phyloP scores from a whole-genome alignment of 2,888 invertebrate genomes.

The Drosophila koepferae region DNA sequence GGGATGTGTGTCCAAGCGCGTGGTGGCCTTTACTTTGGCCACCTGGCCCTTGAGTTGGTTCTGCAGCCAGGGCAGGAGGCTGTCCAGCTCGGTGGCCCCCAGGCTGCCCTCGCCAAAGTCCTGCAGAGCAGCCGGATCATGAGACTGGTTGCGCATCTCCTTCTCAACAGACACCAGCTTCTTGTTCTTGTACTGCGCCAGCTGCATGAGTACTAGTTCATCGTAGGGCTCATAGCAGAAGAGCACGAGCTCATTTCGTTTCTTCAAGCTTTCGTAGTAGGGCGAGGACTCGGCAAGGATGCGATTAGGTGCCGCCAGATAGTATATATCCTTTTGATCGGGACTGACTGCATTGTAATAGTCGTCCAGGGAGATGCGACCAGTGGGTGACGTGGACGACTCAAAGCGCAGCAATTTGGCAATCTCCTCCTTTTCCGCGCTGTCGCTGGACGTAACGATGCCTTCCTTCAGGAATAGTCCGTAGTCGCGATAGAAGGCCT shows the following conservation, averaged over 20 bases:
- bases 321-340: slow-evolving; percentile 94
- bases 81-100: slow-evolving; percentile 91
- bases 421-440: slow-evolving; percentile 95
- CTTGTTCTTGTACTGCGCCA: slow-evolving; percentile 90
- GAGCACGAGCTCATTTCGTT: slow-evolving; percentile 94
- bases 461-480: slow-evolving; percentile 98
- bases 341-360: slow-evolving; percentile 90
- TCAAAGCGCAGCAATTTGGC: slow-evolving; percentile 96
- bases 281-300: slow-evolving; percentile 96
- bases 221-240: slow-evolving; percentile 99
- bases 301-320: slow-evolving; percentile 97
- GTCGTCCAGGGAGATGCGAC: slow-evolving; percentile 91
- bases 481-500: slow-evolving; percentile 95
- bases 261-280: slow-evolving; percentile 96
- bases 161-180: slow-evolving; percentile 95
- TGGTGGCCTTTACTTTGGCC: slow-evolving; percentile 92
- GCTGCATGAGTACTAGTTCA: slow-evolving; percentile 96
- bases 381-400: slow-evolving; percentile 90
- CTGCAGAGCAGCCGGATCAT: slow-evolving; percentile 86
- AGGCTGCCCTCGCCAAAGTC: slow-evolving; percentile 90
- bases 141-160: slow-evolving; percentile 92
- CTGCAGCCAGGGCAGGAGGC: slow-evolving; percentile 92
- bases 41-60: slow-evolving; percentile 92
- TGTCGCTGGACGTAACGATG: slow-evolving; percentile 93
- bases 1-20: slow-evolving; percentile 94